Base-by-base conservation (phyloP, 2,113 vertebrate species). In the Asarcornis scutulata region DNA sequence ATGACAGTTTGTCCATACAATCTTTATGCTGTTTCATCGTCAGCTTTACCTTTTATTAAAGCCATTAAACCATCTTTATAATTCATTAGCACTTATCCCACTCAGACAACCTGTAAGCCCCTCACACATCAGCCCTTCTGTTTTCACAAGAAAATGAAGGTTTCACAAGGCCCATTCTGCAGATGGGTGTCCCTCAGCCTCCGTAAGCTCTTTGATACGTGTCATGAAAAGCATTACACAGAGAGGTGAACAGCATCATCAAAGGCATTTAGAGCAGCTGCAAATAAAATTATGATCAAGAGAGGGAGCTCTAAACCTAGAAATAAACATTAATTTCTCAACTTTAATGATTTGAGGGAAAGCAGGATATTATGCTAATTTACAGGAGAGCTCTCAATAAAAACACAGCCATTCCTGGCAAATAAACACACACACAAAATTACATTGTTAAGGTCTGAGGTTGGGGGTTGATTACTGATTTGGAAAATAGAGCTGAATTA, bases 281-380 rank as follows among this genome's bases (percentile, higher is more conserved):
- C 80, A 80, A 85, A 68, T 56, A 44, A 7, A 67, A n/a, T 25
- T 6, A 3, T 4, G 21, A 85, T 34, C 95, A 93, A 34, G 7
- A 4, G 91, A 64, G 68, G 91, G 93, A 80, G 93, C 83, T 89
- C 89, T 73, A 86, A 86, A 72, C 38, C 71, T 17, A 71, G 55
- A 90, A 81, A 88, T 72, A 69, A 88, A 83, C 50, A 2, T 17
- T 5, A 0, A 0, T 2, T 48, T 25, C 84, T 38, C 11, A 3
- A 5, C 11, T 42, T 17, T 11, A 64, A 9, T 2, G 2, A 6
- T 17, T 1, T 11, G 13, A 55, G 5, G 31, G 55, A 80, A 85
- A 55, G 26, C 52, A 17, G 2, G 1, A 4, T 11, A 22, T 29
- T 6, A 13, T 1, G 3, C 6, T 21, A 25, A 64, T 22, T 78